Evolutionary conservation across 2,113 vertebrate genomes (phyloP).

Genomic region (Crypturellus undulatus): DNA sequence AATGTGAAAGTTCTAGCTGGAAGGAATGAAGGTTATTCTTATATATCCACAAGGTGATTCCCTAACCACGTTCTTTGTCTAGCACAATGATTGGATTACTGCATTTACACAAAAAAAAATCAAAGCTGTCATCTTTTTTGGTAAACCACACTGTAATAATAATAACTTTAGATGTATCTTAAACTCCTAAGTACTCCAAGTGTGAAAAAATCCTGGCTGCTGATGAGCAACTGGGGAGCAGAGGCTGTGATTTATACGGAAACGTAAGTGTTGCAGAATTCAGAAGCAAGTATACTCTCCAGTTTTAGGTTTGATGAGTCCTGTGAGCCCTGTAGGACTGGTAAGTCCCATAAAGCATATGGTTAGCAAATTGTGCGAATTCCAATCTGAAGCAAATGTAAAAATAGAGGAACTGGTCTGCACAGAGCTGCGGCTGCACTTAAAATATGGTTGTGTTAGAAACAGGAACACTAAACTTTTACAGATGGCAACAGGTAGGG

Average conservation of each 20-base stretch:
- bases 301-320: constrained; percentile 23
- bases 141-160: neutral
- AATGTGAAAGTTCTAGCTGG: constrained; percentile 11
- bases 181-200: neutral
- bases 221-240: neutral
- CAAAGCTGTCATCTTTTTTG: neutral
- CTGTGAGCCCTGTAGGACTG: constrained; percentile 27
- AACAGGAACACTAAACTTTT: constrained; percentile 16
- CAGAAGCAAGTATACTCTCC: constrained; percentile 5
- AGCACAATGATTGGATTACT: neutral
- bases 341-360: neutral
- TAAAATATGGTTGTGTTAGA: neutral
- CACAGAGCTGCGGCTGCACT: neutral
- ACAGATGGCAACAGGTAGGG: constrained; percentile 27
- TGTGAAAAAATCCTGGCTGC: constrained; percentile 28
- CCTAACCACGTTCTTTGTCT: neutral
- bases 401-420: constrained; percentile 27
- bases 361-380: neutral
- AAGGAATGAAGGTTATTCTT: constrained; percentile 31
- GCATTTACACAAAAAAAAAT: neutral
- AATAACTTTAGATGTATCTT: neutral
- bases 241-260: constrained; percentile 22
- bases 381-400: constrained; percentile 27
- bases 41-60: neutral
- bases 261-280: neutral